Percentiles rank a stretch among this genome's conserved stretches.
Conservation (phyloP, 2,888 invertebrate genomes). For the Glomeris marginata region DNA sequence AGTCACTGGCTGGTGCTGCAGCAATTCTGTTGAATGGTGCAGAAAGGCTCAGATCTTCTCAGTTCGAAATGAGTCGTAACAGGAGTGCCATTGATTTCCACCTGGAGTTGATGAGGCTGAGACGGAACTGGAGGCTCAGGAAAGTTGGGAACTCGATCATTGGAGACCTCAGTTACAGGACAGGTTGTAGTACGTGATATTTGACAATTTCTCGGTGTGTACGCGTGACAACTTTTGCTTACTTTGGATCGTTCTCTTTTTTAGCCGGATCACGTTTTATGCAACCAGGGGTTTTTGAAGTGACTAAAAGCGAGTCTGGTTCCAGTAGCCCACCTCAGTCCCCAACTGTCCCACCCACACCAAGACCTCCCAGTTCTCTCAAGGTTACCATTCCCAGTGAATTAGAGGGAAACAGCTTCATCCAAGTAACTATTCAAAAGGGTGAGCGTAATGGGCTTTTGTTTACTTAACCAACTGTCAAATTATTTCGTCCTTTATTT, state of each 20-base stretch:
- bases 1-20: constrained; percentile 69
- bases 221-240: not conserved
- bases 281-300: constrained; percentile 89
- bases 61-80: constrained; percentile 47
- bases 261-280: constrained; percentile 79
- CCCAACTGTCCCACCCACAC: constrained; percentile 8
- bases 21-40: constrained; percentile 69
- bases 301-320: constrained; percentile 80
- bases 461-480: not conserved
- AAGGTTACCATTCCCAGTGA: constrained; percentile 87
- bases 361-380: constrained; percentile 42
- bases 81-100: constrained; percentile 73
- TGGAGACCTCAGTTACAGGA: constrained; percentile 88
- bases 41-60: constrained; percentile 64
- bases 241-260: constrained; percentile 11
- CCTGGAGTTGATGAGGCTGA: constrained; percentile 66
- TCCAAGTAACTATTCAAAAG: constrained; percentile 88
- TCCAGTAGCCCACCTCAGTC: constrained; percentile 7
- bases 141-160: constrained; percentile 90
- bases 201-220: not conserved
- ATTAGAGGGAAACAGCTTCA: constrained; percentile 87
- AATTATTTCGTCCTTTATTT: not conserved
- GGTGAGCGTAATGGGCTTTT: constrained; percentile 34
- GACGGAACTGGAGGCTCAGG: constrained; percentile 92
- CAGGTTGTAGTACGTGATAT: constrained; percentile 35